Conservation (phyloP, 1,140 invertebrate species). For the Musca vetustissima region DNA sequence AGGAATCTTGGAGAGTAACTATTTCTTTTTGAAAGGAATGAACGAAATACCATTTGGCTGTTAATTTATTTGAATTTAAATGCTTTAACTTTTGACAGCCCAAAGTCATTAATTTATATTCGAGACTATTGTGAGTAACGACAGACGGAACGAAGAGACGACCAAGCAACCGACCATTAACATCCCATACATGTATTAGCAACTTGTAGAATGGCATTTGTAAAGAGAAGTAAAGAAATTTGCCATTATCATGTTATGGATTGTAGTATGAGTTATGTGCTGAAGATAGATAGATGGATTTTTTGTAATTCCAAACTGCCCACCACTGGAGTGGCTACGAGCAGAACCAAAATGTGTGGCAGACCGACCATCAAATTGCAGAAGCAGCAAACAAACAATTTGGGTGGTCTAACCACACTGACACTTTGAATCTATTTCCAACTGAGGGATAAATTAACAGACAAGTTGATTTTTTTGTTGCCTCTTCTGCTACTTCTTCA, state of each 20-base stretch:
- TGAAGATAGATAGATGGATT: too few species aligned
- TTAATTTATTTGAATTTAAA: slow-evolving; percentile 24
- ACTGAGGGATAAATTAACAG: slow-evolving; percentile 16
- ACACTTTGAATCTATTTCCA: slow-evolving; percentile 18
- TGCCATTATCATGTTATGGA: too few species aligned
- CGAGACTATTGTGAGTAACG: slow-evolving; percentile 10
- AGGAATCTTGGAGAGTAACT: too few species aligned
- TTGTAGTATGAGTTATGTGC: too few species aligned
- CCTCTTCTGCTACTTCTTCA: too few species aligned
- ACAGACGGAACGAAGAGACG: background rate
- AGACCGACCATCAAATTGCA: too few species aligned
- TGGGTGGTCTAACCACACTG: slow-evolving; percentile 23
- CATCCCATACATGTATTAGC: background rate
- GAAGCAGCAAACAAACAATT: slow-evolving; percentile 7
- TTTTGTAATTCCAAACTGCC: too few species aligned
- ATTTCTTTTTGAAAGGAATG: too few species aligned
- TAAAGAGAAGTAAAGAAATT: background rate
- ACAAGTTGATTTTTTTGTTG: background rate
- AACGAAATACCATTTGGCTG: background rate
- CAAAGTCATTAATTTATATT: slow-evolving; percentile 22
- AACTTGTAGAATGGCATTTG: slow-evolving; percentile 16
- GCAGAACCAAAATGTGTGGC: too few species aligned
- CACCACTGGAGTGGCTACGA: too few species aligned
- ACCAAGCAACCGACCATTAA: background rate
- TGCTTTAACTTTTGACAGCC: slow-evolving; percentile 23